Evolutionary conservation across 2,888 invertebrate genomes (phyloP).

Genomic region (Petrophora chlorosata): DNA sequence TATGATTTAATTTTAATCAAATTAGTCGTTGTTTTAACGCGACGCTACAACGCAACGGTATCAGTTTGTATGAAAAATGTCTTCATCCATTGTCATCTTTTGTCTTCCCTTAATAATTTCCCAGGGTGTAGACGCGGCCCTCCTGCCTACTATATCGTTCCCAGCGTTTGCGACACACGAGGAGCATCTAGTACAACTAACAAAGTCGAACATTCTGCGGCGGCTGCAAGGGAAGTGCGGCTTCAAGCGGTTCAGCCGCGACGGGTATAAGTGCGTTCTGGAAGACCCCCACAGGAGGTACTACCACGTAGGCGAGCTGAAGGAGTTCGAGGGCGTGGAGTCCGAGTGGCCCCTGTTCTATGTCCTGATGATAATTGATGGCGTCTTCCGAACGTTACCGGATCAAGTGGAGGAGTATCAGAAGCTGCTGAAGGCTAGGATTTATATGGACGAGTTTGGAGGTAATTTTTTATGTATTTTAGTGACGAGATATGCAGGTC

Average conservation of each 20-base stretch:
- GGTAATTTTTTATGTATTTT: slow-evolving; percentile 69
- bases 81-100: no score
- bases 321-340: slow-evolving; percentile 97
- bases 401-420: slow-evolving; percentile 97
- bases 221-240: slow-evolving; percentile 95
- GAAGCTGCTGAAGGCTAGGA: slow-evolving; percentile 90
- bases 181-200: slow-evolving; percentile 92
- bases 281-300: slow-evolving; percentile 92
- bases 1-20: no score
- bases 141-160: slow-evolving; percentile 97
- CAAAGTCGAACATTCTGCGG: slow-evolving; percentile 92
- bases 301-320: slow-evolving; percentile 96
- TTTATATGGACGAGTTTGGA: slow-evolving; percentile 92
- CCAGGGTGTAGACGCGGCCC: slow-evolving; percentile 96
- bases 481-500: no score
- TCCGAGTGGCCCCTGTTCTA: slow-evolving; percentile 99
- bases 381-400: slow-evolving; percentile 93
- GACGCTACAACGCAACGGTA: no score
- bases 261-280: slow-evolving; percentile 95
- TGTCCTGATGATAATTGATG: slow-evolving; percentile 97
- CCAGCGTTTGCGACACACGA: slow-evolving; percentile 99
- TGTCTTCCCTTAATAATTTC: slow-evolving; percentile 2
- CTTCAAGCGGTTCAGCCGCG: slow-evolving; percentile 96
- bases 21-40: no score
- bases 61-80: no score